Base-by-base conservation (phyloP, 2,113 vertebrate species). In the Scomber colias region DNA sequence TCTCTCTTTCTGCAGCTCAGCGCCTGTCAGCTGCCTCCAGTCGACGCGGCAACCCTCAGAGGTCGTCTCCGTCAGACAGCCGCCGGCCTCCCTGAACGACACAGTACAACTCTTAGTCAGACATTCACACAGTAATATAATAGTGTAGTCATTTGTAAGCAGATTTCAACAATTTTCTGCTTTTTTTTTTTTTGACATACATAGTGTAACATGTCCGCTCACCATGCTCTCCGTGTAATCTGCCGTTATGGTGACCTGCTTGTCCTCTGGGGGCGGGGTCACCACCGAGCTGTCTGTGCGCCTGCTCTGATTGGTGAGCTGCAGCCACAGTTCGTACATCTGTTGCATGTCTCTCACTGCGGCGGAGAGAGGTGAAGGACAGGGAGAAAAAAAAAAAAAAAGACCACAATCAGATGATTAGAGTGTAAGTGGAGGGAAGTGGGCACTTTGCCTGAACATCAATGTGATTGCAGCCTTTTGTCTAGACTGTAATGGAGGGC, bases 281-380 rank as follows among this genome's bases (percentile, higher is more conserved):
- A 97, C 92, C 0, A 95, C 93, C 0, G 96, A 95, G 72, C 94
- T 95, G 53, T 98, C 98, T 50, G 95, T 93, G 7, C 96, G 95
- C 70, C 97, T 95, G 48, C 95, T 96, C 70, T 97, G 96, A 92
- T 96, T 98, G 93, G 97, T 98, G 68, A 97, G 96, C 79, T 98
- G 97, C 76, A 98, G 95, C 97, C 97, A 99, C 95, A 99, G 96
- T 88, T 99, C 98, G 3, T 98, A 99, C 91, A 98, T 97, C 95
- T 98, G 97, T 90, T 99, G 98, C 96, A 99, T 99, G 93, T 99
- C 98, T 86, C 98, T 94, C 92, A 99, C 98, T 99, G 67, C 19
- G 40, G 45, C 49, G 15, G 11, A 48, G 19, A 0, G 2, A 68
- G 19, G 35, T 0, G 5, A 30, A 49, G 31, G 9, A 12, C 2